These are phyloP conservation scores for Eupithecia dodoneata DNA, from an alignment of 2,888 invertebrate species.

Conservation along the genomic window DNA sequence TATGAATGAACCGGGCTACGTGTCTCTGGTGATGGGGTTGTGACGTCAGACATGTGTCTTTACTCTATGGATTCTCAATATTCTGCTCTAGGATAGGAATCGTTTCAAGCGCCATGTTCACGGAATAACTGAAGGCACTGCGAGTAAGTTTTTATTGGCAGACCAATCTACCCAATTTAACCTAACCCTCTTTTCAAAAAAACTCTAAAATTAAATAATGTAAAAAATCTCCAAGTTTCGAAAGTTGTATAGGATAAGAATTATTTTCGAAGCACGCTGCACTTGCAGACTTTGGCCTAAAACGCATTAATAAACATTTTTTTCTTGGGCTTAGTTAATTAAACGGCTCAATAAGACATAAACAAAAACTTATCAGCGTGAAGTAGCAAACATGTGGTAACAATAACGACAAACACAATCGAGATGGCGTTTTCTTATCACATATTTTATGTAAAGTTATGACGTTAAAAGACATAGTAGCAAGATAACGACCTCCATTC, in stretches of 20 bases:
- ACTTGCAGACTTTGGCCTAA: background rate
- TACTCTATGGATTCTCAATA: slow-evolving; percentile 7
- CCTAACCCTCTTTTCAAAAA: too few species aligned
- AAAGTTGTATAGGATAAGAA: background rate
- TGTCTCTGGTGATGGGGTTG: slow-evolving; percentile 56
- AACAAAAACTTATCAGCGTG: slow-evolving; percentile 21
- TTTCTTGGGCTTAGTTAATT: background rate
- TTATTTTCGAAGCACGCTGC: background rate
- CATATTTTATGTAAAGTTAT: slow-evolving; percentile 39
- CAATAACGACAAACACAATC: slow-evolving; percentile 19
- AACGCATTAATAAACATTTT: background rate
- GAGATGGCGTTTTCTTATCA: slow-evolving; percentile 30
- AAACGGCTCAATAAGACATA: background rate
- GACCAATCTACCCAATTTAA: too few species aligned
- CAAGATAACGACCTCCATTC: slow-evolving; percentile 50
- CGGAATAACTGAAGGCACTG: too few species aligned
- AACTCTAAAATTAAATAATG: too few species aligned
- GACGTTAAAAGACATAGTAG: slow-evolving; percentile 40
- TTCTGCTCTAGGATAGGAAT: background rate
- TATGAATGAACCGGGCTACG: slow-evolving; percentile 67
- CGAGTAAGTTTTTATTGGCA: too few species aligned
- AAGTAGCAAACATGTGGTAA: slow-evolving; percentile 22
- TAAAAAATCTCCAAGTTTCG: too few species aligned
- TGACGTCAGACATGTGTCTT: slow-evolving; percentile 59
- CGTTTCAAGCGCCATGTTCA: too few species aligned